phyloP scores from a whole-genome alignment of 2,797 vertebrate species.

The Cossypha heuglini region DNA sequence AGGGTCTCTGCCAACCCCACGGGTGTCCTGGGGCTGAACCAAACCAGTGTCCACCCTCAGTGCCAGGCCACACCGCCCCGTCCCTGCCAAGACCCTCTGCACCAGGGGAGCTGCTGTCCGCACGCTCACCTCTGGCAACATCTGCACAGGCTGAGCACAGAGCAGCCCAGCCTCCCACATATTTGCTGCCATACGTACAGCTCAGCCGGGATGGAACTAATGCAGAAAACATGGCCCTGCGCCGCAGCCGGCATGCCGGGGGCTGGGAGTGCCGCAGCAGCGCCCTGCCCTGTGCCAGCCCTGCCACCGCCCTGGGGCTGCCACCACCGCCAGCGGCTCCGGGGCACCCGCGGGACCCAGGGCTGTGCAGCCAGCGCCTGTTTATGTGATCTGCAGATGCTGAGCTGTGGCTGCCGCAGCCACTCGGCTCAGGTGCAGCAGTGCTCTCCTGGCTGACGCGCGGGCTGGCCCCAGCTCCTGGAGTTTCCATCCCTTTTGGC shows the following conservation, averaged over 20 bases:
- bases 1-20: neutral
- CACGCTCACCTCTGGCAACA: neutral
- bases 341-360: rapidly evolving
- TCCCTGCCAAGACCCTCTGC: neutral
- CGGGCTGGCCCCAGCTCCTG: neutral
- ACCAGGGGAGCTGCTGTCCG: neutral
- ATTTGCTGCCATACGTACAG: slow-evolving; percentile 21
- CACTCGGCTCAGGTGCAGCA: neutral
- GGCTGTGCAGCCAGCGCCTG: rapidly evolving
- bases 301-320: rapidly evolving
- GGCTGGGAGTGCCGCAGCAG: neutral
- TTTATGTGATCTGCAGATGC: neutral
- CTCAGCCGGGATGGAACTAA: slow-evolving; percentile 51
- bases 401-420: neutral
- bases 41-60: rapidly evolving
- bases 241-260: neutral
- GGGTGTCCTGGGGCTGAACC: rapidly evolving
- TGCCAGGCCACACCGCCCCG: rapidly evolving
- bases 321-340: neutral
- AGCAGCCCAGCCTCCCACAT: neutral
- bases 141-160: neutral
- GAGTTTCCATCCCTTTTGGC: slow-evolving; percentile 30
- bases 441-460: neutral
- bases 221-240: slow-evolving; percentile 18
- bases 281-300: neutral